Percentiles rank a stretch among this genome's conserved stretches.
Conservation (phyloP, 1,140 invertebrate species). For the Asobara japonica region DNA sequence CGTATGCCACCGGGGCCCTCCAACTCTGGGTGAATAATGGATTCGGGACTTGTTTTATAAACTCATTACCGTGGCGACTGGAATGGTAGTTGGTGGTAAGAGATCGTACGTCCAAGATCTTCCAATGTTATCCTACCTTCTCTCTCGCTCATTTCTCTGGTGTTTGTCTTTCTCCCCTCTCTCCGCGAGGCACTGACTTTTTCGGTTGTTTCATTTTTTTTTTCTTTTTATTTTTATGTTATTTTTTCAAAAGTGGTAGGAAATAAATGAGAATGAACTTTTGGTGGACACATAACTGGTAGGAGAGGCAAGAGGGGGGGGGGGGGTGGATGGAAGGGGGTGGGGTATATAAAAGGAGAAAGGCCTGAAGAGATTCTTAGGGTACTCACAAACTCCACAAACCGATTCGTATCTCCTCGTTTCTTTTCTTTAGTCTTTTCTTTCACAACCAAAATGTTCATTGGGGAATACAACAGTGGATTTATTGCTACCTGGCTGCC, state of each 20-base stretch:
- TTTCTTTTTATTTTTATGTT: not conserved
- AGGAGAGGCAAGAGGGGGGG: not conserved
- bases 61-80: constrained; percentile 41
- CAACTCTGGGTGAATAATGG: constrained; percentile 38
- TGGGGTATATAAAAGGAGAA: constrained; percentile 1
- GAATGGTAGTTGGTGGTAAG: constrained; percentile 43
- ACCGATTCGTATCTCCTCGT: constrained; percentile 39
- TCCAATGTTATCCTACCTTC: constrained; percentile 32
- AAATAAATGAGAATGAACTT: constrained; percentile 21
- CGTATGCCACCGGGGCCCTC: constrained; percentile 34
- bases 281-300: constrained; percentile 26
- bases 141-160: constrained; percentile 16
- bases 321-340: not conserved
- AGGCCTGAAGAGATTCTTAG: constrained; percentile 12
- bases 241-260: not conserved
- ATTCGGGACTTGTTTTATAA: constrained; percentile 43
- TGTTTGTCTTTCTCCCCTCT: not conserved
- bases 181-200: not conserved
- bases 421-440: constrained; percentile 26
- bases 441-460: constrained; percentile 37
- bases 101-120: constrained; percentile 40
- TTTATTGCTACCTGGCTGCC: constrained; percentile 40
- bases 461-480: constrained; percentile 39
- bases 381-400: constrained; percentile 22
- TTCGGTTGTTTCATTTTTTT: not conserved